phyloP scores from a whole-genome alignment of 1,140 invertebrate species.

The Teleogryllus occipitalis region DNA sequence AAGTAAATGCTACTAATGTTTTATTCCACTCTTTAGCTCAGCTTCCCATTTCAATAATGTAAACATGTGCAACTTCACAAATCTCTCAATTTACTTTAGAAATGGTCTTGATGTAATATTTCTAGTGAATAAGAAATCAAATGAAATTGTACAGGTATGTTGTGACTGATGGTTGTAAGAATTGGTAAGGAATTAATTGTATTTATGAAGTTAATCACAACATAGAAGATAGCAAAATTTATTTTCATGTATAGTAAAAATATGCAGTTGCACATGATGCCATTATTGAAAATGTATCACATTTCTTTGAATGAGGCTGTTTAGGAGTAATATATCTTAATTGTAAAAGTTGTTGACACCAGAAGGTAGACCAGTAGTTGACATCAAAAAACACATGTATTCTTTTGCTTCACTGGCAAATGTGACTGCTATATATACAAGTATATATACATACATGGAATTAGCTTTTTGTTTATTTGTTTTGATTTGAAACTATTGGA shows the following conservation, averaged over 20 bases:
- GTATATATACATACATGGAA: background rate
- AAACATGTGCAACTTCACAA: background rate
- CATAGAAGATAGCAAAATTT: too few species aligned
- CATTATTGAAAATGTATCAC: background rate
- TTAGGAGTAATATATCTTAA: conserved; percentile 1
- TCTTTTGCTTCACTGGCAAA: conserved; percentile 4
- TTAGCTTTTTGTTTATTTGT: conserved; percentile 1
- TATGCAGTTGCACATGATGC: background rate
- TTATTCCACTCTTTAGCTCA: background rate
- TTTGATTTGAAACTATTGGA: background rate
- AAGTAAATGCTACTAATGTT: background rate
- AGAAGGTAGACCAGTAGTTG: background rate
- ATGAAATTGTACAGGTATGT: too few species aligned
- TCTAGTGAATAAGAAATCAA: too few species aligned
- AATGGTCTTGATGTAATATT: too few species aligned
- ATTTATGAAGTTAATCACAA: too few species aligned
- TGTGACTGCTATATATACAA: conserved; percentile 5
- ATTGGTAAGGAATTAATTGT: too few species aligned
- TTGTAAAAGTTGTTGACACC: background rate
- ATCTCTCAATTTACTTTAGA: too few species aligned
- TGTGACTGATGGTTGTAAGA: too few species aligned
- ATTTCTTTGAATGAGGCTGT: background rate
- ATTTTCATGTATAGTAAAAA: too few species aligned
- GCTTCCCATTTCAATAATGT: background rate
- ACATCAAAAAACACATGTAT: background rate